These are phyloP conservation scores for Acrossocheilus wenchowensis DNA, from an alignment of 2,797 vertebrate genomes.

Conservation along the genomic window DNA sequence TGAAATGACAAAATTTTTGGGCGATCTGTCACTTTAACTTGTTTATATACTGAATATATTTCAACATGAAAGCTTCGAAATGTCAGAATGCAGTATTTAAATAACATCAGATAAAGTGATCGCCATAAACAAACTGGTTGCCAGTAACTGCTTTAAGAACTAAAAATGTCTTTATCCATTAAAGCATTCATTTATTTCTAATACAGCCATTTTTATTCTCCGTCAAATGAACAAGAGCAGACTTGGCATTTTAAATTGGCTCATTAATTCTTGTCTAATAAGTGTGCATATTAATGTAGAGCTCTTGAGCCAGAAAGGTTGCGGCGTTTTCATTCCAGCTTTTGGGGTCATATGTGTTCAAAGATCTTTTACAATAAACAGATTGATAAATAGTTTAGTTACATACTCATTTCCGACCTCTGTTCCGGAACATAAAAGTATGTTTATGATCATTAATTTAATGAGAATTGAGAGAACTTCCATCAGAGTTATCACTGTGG, in stretches of 20 bases:
- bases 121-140: neutral
- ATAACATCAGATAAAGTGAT: neutral
- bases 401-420: neutral
- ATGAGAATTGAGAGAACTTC: neutral
- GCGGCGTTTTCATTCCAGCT: conserved; percentile 20
- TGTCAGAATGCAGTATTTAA: conserved; percentile 4
- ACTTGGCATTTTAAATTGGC: conserved; percentile 41
- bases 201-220: neutral
- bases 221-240: conserved; percentile 9
- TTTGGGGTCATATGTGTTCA: conserved; percentile 40
- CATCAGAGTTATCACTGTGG: neutral
- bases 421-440: neutral
- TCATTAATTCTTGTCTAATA: conserved; percentile 50
- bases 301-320: conserved; percentile 24
- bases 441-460: conserved; percentile 6
- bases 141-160: conserved; percentile 22
- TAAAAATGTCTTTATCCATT: conserved; percentile 19
- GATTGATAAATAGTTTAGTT: neutral
- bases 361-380: conserved; percentile 21
- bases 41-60: neutral
- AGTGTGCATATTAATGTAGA: conserved; percentile 41
- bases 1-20: neutral
- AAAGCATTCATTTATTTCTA: conserved; percentile 1
- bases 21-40: neutral
- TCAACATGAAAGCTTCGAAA: neutral